These are phyloP conservation scores for Notarius quadriscutis DNA, from an alignment of 2,113 vertebrate genomes.

Conservation along the genomic window DNA sequence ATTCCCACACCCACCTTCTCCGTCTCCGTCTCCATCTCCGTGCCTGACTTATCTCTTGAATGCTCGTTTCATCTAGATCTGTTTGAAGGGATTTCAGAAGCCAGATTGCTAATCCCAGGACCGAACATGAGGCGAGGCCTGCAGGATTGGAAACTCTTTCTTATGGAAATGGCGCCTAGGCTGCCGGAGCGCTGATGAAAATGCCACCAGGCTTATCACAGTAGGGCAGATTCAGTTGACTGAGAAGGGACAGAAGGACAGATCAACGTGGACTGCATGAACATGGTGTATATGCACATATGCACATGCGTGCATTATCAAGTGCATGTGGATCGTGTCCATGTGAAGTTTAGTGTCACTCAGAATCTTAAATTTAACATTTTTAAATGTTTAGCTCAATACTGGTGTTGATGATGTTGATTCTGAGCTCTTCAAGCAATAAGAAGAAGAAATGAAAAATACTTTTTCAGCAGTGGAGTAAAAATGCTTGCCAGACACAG, in stretches of 20 bases:
- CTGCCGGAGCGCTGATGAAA: slow-evolving; percentile 77
- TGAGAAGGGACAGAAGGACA: slow-evolving; percentile 50
- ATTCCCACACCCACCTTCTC: slow-evolving; percentile 58
- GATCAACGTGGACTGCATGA: slow-evolving; percentile 54
- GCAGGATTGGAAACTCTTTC: slow-evolving; percentile 84
- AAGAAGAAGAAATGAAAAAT: background rate
- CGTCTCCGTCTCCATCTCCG: slow-evolving; percentile 28
- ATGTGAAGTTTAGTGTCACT: slow-evolving; percentile 23
- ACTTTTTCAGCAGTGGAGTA: background rate
- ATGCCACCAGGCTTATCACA: slow-evolving; percentile 90
- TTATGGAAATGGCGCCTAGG: slow-evolving; percentile 86
- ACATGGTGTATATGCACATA: slow-evolving; percentile 14
- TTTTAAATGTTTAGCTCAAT: slow-evolving; percentile 8
- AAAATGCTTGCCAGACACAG: background rate
- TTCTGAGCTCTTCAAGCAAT: background rate
- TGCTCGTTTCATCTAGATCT: slow-evolving; percentile 80
- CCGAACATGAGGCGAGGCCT: slow-evolving; percentile 90
- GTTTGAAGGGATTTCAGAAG: slow-evolving; percentile 96
- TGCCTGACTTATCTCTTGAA: slow-evolving; percentile 74
- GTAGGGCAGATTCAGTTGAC: slow-evolving; percentile 73
- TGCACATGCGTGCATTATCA: background rate
- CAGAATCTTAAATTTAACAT: background rate
- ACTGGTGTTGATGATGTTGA: background rate
- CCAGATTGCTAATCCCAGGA: slow-evolving; percentile 92
- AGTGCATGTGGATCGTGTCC: slow-evolving; percentile 11